Conservation (phyloP, 2,888 invertebrate species). For the Oscheius sp. region DNA sequence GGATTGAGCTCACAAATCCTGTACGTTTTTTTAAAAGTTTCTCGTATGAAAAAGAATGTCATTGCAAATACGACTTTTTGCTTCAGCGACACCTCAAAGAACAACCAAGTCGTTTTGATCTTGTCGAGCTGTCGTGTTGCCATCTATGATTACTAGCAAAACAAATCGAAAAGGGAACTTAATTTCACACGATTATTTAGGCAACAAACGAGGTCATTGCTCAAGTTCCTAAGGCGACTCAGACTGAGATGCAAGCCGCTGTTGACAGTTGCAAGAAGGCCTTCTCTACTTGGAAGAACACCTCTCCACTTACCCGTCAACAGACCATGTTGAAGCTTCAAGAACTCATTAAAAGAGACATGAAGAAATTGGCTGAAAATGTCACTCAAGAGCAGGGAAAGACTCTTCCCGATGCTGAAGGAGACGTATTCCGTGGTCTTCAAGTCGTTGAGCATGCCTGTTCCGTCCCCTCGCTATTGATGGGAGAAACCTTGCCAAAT, state of each 20-base stretch:
- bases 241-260: slow-evolving; percentile 87
- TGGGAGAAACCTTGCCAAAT: slow-evolving; percentile 86
- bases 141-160: too few species aligned
- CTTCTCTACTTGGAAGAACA: slow-evolving; percentile 85
- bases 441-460: slow-evolving; percentile 95
- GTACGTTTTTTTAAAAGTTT: slow-evolving; percentile 70
- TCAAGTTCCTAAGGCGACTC: slow-evolving; percentile 88
- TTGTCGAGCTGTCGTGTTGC: too few species aligned
- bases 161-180: too few species aligned
- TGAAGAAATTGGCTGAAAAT: slow-evolving; percentile 86
- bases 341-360: slow-evolving; percentile 84
- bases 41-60: background rate
- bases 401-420: slow-evolving; percentile 94
- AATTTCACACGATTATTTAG: too few species aligned
- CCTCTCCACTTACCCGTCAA: slow-evolving; percentile 89
- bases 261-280: slow-evolving; percentile 85
- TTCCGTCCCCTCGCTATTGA: slow-evolving; percentile 87
- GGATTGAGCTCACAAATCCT: slow-evolving; percentile 94
- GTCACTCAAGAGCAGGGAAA: slow-evolving; percentile 97
- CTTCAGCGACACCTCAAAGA: too few species aligned
- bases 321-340: slow-evolving; percentile 89
- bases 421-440: slow-evolving; percentile 93
- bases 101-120: too few species aligned
- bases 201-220: slow-evolving; percentile 76
- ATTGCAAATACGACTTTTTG: too few species aligned